Evolutionary conservation across 2,888 invertebrate species (phyloP).

Genomic region (Macropis europaea): DNA sequence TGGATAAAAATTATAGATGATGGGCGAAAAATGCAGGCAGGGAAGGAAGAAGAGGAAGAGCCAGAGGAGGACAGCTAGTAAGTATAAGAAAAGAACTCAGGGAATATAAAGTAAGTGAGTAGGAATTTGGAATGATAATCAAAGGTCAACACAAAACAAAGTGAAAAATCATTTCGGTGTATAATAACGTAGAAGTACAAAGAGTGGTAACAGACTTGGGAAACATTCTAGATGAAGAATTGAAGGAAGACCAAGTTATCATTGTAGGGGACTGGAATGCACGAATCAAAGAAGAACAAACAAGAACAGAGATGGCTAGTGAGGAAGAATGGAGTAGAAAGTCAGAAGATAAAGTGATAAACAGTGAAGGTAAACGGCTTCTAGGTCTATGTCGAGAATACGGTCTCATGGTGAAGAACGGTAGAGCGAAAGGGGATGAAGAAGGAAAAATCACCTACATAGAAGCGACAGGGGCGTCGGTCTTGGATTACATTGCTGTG

Average conservation of each 20-base stretch:
- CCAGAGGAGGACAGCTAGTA: too few species aligned
- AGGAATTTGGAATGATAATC: too few species aligned
- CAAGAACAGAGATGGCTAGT: not conserved
- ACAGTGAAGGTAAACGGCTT: not conserved
- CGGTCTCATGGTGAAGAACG: not conserved
- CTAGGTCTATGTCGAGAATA: not conserved
- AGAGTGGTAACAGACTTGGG: not conserved
- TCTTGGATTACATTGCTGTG: not conserved
- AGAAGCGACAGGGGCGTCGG: not conserved
- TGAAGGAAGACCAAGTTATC: not conserved
- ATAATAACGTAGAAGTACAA: too few species aligned
- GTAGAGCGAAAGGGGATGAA: not conserved
- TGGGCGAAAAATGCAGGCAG: too few species aligned
- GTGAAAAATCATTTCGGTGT: too few species aligned
- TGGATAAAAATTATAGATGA: too few species aligned
- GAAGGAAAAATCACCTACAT: not conserved
- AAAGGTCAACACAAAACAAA: too few species aligned
- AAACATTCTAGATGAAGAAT: not conserved
- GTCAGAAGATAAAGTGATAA: not conserved
- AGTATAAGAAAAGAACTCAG: too few species aligned
- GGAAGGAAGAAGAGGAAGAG: too few species aligned
- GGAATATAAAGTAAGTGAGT: too few species aligned
- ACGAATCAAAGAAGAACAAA: not conserved
- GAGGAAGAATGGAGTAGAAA: not conserved
- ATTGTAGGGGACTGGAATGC: not conserved